Evolutionary conservation across 1,140 invertebrate species (phyloP).

Genomic region (Magallana gigas): DNA sequence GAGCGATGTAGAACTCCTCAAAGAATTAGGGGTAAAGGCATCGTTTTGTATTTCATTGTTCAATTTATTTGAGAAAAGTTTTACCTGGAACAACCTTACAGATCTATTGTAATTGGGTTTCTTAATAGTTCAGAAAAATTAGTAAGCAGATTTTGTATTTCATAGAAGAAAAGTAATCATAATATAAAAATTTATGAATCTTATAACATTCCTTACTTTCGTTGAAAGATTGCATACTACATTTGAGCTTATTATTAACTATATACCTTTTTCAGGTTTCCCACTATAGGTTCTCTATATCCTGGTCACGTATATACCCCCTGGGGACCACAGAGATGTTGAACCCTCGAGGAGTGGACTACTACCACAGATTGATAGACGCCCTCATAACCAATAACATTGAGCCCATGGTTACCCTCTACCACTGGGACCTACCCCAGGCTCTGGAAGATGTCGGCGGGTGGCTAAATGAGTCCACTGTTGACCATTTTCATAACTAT

Average conservation of each 20-base stretch:
- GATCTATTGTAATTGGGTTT: no score
- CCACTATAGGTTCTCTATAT: constrained; percentile 74
- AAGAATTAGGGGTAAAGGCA: constrained; percentile 76
- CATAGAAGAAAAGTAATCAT: no score
- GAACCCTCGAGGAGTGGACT: constrained; percentile 66
- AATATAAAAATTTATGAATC: no score
- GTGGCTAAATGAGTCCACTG: constrained; percentile 80
- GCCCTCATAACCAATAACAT: constrained; percentile 62
- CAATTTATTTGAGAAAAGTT: no score
- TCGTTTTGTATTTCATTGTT: no score
- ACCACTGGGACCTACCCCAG: constrained; percentile 80
- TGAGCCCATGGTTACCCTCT: constrained; percentile 80
- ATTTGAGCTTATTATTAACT: neutral
- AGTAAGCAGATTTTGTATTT: no score
- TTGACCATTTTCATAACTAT: constrained; percentile 80
- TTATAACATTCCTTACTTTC: neutral
- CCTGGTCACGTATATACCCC: constrained; percentile 71
- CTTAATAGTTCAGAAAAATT: no score
- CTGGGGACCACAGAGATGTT: constrained; percentile 52
- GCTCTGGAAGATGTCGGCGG: constrained; percentile 78
- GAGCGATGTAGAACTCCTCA: constrained; percentile 83
- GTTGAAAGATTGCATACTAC: neutral
- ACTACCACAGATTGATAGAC: constrained; percentile 73
- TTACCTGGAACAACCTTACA: no score
- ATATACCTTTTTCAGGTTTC: constrained; percentile 62